These are phyloP conservation scores for Caenorhabditis auriculariae DNA, from an alignment of 2,888 invertebrate species.

Conservation along the genomic window DNA sequence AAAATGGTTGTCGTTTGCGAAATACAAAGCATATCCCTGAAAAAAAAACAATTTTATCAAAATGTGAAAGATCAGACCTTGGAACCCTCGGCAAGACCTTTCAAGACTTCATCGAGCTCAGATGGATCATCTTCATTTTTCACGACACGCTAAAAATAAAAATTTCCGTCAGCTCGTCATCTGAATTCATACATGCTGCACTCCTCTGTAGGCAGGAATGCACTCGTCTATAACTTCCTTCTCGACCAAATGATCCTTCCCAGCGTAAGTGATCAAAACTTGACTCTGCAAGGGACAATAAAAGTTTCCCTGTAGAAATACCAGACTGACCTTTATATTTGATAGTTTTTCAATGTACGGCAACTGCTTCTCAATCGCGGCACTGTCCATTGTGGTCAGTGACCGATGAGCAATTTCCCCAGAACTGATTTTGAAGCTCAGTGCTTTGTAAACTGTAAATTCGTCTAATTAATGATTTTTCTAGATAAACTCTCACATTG, in stretches of 20 bases:
- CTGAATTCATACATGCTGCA: neutral
- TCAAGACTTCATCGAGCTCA: neutral
- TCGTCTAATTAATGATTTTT: neutral
- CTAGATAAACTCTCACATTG: slow-evolving; percentile 5
- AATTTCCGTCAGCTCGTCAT: neutral
- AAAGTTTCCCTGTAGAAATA: neutral
- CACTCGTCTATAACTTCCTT: slow-evolving; percentile 22
- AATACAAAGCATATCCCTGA: slow-evolving; percentile 25
- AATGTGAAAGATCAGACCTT: no score
- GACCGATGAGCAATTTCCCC: slow-evolving; percentile 25
- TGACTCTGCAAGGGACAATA: slow-evolving; percentile 12
- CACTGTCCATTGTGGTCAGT: slow-evolving; percentile 15
- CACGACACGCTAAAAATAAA: slow-evolving; percentile 1
- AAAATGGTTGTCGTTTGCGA: slow-evolving; percentile 29
- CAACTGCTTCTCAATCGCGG: slow-evolving; percentile 14
- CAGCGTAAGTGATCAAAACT: slow-evolving; percentile 23
- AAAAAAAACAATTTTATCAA: neutral
- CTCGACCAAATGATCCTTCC: slow-evolving; percentile 31
- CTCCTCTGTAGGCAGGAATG: neutral
- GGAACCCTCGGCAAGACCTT: no score
- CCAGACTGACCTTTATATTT: neutral
- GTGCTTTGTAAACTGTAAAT: slow-evolving; percentile 12
- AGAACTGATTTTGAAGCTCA: slow-evolving; percentile 15
- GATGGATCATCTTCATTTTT: slow-evolving; percentile 9
- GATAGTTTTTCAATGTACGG: slow-evolving; percentile 25